Evolutionary conservation across 2,797 vertebrate species (phyloP).

Genomic region (Pipistrellus kuhlii): DNA sequence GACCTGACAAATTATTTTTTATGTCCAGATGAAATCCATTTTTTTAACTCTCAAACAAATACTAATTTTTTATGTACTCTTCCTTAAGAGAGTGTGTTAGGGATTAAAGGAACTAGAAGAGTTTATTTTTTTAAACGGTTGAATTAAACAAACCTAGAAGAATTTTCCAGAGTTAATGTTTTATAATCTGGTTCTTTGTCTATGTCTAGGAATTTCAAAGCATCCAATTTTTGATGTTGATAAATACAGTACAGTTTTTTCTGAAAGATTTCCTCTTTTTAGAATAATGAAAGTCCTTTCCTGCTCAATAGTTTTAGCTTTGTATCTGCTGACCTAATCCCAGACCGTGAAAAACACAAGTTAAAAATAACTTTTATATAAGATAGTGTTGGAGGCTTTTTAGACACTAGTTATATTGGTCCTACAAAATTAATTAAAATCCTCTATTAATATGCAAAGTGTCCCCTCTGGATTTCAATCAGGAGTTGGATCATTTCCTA

Average conservation of each 20-base stretch:
- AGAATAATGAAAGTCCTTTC: not conserved
- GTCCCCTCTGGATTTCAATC: too few species aligned
- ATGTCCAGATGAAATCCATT: not conserved
- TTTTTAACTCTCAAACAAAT: not conserved
- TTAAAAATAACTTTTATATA: constrained; percentile 19
- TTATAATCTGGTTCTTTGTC: constrained; percentile 22
- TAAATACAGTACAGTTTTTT: not conserved
- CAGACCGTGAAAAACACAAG: not conserved
- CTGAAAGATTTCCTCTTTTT: constrained; percentile 18
- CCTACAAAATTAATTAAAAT: constrained; percentile 46
- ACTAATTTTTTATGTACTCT: not conserved
- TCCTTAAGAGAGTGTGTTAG: not conserved
- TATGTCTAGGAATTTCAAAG: not conserved
- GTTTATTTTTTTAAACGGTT: constrained; percentile 32
- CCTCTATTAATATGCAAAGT: too few species aligned
- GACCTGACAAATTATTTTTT: not conserved
- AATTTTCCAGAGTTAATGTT: not conserved
- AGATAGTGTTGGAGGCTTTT: not conserved
- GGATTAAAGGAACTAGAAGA: not conserved
- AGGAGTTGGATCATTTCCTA: too few species aligned
- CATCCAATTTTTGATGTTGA: constrained; percentile 30
- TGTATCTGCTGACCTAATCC: constrained; percentile 30
- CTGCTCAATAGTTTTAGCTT: not conserved
- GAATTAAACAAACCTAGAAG: not conserved
- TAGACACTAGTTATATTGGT: not conserved